These are phyloP conservation scores for Pachliopta kotzebuea DNA, from an alignment of 2,888 invertebrate species.

Conservation along the genomic window DNA sequence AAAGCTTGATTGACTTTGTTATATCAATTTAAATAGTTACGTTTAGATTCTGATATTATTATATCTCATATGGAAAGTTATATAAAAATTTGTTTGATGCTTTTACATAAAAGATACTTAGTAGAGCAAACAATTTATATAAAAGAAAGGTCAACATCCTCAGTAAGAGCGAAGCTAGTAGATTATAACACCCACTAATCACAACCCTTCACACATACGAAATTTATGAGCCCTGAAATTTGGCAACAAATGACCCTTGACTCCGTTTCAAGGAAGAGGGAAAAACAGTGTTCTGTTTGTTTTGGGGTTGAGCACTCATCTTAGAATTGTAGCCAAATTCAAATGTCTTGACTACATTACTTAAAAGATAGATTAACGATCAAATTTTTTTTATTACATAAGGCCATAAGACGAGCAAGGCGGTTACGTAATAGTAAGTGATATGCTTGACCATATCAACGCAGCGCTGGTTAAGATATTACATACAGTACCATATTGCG, in stretches of 20 bases:
- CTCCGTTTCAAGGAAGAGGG: constrained; percentile 67
- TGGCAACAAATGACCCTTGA: constrained; percentile 72
- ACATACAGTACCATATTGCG: too few species aligned
- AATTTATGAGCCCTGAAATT: constrained; percentile 69
- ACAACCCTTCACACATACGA: constrained; percentile 57
- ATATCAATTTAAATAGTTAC: too few species aligned
- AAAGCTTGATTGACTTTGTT: too few species aligned
- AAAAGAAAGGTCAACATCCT: constrained; percentile 2
- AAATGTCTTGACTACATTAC: constrained; percentile 2
- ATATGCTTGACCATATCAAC: too few species aligned
- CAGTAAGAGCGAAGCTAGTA: constrained; percentile 1
- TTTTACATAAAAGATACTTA: neutral
- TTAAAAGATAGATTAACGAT: too few species aligned
- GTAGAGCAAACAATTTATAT: neutral
- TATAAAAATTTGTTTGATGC: too few species aligned
- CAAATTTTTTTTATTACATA: too few species aligned
- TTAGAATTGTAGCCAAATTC: constrained; percentile 3
- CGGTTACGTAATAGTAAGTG: too few species aligned
- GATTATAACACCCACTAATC: constrained; percentile 25
- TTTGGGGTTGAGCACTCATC: constrained; percentile 13
- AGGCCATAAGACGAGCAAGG: too few species aligned
- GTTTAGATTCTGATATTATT: too few species aligned
- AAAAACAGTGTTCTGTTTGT: constrained; percentile 30
- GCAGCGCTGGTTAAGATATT: too few species aligned
- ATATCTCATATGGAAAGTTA: too few species aligned